Evolutionary conservation across 2,888 invertebrate species (phyloP).

Genomic region (Dicyrtoma fusca): DNA sequence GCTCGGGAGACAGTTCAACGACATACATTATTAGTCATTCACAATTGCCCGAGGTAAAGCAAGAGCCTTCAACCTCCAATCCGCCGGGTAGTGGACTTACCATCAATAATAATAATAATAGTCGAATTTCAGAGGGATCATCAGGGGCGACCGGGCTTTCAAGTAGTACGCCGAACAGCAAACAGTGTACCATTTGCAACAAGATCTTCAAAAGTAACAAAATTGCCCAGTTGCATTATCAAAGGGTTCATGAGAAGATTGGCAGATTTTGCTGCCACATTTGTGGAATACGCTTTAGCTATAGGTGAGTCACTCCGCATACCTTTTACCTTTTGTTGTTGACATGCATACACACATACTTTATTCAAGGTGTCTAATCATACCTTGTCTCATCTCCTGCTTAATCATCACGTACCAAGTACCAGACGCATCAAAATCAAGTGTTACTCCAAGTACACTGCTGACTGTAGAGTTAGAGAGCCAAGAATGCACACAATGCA

Average conservation of each 20-base stretch:
- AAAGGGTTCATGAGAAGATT: conserved; percentile 53
- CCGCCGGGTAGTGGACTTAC: not conserved
- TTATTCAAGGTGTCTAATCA: conserved; percentile 20
- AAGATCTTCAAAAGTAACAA: conserved; percentile 54
- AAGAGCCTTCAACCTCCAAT: conserved; percentile 4
- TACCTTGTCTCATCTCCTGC: not conserved
- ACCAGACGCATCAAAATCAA: not conserved
- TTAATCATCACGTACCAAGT: conserved; percentile 19
- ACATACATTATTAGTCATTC: conserved; percentile 23
- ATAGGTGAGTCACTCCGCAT: conserved; percentile 50
- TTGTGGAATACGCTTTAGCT: conserved; percentile 53
- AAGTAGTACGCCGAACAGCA: conserved; percentile 35
- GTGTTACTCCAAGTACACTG: not conserved
- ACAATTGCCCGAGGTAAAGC: conserved; percentile 16
- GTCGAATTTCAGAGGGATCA: not conserved
- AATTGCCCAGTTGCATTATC: conserved; percentile 51
- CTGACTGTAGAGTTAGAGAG: conserved; percentile 6
- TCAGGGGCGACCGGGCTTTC: conserved; percentile 6
- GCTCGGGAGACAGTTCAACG: not conserved
- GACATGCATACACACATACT: conserved; percentile 9
- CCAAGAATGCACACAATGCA: not conserved
- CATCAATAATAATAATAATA: conserved; percentile 1
- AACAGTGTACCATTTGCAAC: conserved; percentile 49
- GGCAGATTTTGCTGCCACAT: conserved; percentile 52
- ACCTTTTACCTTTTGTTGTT: not conserved